Evolutionary conservation across 2,888 invertebrate genomes (phyloP).

Genomic region (Lasioglossum figueresi): DNA sequence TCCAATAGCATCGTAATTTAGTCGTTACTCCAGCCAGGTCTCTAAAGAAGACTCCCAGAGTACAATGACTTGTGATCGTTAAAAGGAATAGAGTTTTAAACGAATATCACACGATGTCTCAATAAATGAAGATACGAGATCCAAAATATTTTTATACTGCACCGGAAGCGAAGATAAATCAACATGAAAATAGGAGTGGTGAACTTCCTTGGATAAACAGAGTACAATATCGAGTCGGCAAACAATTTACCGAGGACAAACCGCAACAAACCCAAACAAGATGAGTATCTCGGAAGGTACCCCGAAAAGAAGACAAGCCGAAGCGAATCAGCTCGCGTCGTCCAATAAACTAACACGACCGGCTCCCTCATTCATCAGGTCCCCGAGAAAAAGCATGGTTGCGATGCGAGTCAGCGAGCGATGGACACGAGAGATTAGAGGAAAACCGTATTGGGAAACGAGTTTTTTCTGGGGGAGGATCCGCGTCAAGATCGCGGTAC

Average conservation of each 20-base stretch:
- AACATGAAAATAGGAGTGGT: neutral
- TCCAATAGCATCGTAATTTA: too few species aligned
- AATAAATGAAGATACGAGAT: too few species aligned
- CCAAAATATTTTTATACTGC: neutral
- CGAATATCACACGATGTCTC: too few species aligned
- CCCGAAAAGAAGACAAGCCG: neutral
- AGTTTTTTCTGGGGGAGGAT: constrained; percentile 39
- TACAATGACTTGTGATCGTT: neutral
- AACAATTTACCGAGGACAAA: neutral
- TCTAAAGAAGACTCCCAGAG: neutral
- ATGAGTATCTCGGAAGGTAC: neutral
- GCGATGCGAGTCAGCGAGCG: constrained; percentile 40
- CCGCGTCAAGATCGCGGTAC: constrained; percentile 42
- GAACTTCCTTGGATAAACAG: neutral
- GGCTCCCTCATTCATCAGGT: constrained; percentile 34
- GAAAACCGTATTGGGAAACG: constrained; percentile 50
- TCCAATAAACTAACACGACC: constrained; percentile 6
- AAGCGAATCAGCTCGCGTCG: constrained; percentile 24
- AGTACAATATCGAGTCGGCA: neutral
- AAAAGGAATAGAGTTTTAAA: neutral
- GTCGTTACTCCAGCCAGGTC: too few species aligned
- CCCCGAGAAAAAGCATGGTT: constrained; percentile 27
- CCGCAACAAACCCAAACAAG: neutral
- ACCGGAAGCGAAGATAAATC: neutral
- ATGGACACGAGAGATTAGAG: constrained; percentile 49